phyloP scores from a whole-genome alignment of 2,888 invertebrate genomes.

The Agrilus biguttatus region DNA sequence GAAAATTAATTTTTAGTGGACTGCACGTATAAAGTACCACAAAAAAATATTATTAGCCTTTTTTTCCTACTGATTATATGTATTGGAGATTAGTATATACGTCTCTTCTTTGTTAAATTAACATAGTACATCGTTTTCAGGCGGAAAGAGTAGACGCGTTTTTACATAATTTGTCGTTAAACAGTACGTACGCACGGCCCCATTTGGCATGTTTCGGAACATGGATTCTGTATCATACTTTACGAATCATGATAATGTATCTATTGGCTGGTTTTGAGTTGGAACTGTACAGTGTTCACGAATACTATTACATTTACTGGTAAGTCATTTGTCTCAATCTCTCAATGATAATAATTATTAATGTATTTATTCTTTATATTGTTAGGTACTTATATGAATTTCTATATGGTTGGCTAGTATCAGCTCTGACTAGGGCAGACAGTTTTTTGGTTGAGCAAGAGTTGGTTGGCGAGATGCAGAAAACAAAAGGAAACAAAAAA shows the following conservation, averaged over 20 bases:
- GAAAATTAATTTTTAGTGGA: too few species aligned
- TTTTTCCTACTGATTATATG: too few species aligned
- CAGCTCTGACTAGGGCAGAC: constrained; percentile 80
- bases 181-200: constrained; percentile 51
- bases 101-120: not conserved
- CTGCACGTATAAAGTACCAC: too few species aligned
- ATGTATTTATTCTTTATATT: constrained; percentile 4
- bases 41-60: too few species aligned
- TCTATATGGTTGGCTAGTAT: constrained; percentile 85
- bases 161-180: constrained; percentile 53
- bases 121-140: constrained; percentile 30
- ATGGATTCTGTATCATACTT: constrained; percentile 90
- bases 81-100: too few species aligned
- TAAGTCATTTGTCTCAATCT: constrained; percentile 27
- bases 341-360: not conserved
- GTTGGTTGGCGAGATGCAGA: constrained; percentile 31
- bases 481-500: constrained; percentile 40
- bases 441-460: constrained; percentile 60
- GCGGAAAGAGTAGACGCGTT: constrained; percentile 83
- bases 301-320: constrained; percentile 94
- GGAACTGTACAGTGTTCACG: constrained; percentile 89
- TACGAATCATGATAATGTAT: constrained; percentile 86
- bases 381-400: constrained; percentile 83
- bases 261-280: constrained; percentile 88
- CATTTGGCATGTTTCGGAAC: constrained; percentile 81